Conservation (phyloP, 2,113 vertebrate genomes). For the Psammodynastes pulverulentus region DNA sequence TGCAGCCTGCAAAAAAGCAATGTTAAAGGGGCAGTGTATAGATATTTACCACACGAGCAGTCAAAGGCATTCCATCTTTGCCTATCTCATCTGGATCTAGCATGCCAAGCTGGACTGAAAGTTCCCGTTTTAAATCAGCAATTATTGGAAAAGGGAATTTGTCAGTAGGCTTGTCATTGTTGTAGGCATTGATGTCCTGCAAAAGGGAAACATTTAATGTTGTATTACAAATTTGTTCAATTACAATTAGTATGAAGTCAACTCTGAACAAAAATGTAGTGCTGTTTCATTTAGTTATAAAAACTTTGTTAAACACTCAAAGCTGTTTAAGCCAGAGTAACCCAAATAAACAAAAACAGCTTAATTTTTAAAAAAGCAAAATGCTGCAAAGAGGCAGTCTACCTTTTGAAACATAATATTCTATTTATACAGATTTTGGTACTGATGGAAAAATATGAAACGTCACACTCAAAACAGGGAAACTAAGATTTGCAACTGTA, state of each 20-base stretch:
- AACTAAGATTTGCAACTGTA: background rate
- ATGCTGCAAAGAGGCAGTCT: background rate
- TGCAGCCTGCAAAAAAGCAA: background rate
- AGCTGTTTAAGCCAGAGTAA: background rate
- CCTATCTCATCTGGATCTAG: slow-evolving; percentile 91
- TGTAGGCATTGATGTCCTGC: slow-evolving; percentile 88
- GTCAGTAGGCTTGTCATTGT: slow-evolving; percentile 57
- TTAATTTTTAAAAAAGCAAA: background rate
- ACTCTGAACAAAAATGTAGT: background rate
- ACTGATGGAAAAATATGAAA: background rate
- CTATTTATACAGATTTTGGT: background rate
- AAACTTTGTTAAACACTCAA: background rate
- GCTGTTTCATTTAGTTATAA: background rate
- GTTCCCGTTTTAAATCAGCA: slow-evolving; percentile 84
- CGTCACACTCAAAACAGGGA: background rate
- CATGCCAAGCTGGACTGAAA: slow-evolving; percentile 88
- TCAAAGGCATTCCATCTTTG: slow-evolving; percentile 85
- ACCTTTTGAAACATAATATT: background rate
- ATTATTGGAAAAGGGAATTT: slow-evolving; percentile 93
- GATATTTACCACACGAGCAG: slow-evolving; percentile 88
- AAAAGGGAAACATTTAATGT: slow-evolving; percentile 8
- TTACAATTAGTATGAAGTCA: background rate
- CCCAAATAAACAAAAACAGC: background rate
- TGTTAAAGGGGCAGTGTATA: no score
- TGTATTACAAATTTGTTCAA: background rate